Conservation (phyloP, 2,888 invertebrate species). For the Galeruca laticollis region DNA sequence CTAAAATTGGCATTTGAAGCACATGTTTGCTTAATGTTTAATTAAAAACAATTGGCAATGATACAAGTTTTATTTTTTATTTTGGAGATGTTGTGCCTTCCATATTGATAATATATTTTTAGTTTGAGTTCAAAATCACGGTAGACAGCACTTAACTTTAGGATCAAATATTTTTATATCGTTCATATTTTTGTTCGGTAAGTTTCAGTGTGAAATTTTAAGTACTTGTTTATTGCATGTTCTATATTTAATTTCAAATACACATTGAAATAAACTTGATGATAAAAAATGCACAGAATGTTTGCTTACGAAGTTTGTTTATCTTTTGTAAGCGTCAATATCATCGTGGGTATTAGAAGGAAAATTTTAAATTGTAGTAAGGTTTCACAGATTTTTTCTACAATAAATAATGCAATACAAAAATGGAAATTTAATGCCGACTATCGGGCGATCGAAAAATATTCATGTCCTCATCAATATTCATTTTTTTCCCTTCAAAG, state of each 20-base stretch:
- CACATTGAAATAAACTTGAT: neutral
- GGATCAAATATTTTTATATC: conserved; percentile 1
- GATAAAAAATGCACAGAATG: conserved; percentile 6
- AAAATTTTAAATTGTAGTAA: too few relatives aligned
- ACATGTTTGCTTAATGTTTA: conserved; percentile 21
- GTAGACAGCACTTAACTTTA: conserved; percentile 14
- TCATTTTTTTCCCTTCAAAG: too few relatives aligned
- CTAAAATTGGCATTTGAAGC: conserved; percentile 37
- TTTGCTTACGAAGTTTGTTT: neutral
- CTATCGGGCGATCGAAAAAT: too few relatives aligned
- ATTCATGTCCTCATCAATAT: too few relatives aligned
- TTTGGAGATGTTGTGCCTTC: conserved; percentile 26
- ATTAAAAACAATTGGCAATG: conserved; percentile 45
- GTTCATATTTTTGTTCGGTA: conserved; percentile 13
- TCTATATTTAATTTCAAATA: neutral
- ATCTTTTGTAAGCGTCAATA: conserved; percentile 12
- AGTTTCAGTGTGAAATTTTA: conserved; percentile 6
- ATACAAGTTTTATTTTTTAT: conserved; percentile 37
- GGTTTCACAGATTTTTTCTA: too few relatives aligned
- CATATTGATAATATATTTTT: conserved; percentile 30
- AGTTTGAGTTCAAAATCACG: conserved; percentile 32
- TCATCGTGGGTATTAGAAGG: too few relatives aligned
- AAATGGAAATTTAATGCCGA: too few relatives aligned
- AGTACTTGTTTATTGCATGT: neutral
- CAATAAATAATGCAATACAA: too few relatives aligned